Base-by-base conservation (phyloP, 2,113 vertebrate genomes). In the Leucopsar rothschildi region DNA sequence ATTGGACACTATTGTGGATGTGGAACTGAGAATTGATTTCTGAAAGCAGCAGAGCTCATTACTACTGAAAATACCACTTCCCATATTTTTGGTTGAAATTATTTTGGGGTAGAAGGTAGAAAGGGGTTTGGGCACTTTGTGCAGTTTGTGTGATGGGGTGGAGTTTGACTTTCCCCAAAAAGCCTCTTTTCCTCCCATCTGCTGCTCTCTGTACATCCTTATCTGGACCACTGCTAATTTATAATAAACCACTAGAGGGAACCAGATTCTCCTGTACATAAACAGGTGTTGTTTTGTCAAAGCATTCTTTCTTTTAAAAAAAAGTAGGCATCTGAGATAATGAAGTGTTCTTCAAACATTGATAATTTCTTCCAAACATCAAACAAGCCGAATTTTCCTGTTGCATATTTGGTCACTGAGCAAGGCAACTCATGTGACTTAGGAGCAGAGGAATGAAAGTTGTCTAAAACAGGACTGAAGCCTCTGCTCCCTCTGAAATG, bases 241-340 rank as follows among this genome's bases (percentile, higher is more conserved):
- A 33, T 91, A 86, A 71, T 42, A 93, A 89, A 68, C 96, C 95
- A 95, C 94, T 96, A 96, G 96, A 96, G 94, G 96, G 95, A 97
- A 92, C 87, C 94, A 96, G 84, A 96, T 97, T 97, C 95, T 97
- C 96, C 96, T 96, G 40, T 96, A 96, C 92, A 37, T 94, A 86
- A 89, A 86, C 82, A 95, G 94, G 78, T 95, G 88, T 78, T 83
- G 88, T 92, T 96, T 91, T 70, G 63, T 93, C 70, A 44, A 76
- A 72, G 70, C 59, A 72, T 92, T 87, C 70, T 61, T 68, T 50
- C 21, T 50, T 57, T 8, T 4, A 59, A 75, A 88, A 63, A 79
- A 40, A 9, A 6, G 15, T 0, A 55, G 13, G 6, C 28, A 65
- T 91, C 80, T 89, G 70, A 55, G 70, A 87, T 85, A 92, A 82